Evolutionary conservation across 2,888 invertebrate species (phyloP), one percentile per base, ranked within the genome.

Genomic region (Leptopilina syphax): DNA sequence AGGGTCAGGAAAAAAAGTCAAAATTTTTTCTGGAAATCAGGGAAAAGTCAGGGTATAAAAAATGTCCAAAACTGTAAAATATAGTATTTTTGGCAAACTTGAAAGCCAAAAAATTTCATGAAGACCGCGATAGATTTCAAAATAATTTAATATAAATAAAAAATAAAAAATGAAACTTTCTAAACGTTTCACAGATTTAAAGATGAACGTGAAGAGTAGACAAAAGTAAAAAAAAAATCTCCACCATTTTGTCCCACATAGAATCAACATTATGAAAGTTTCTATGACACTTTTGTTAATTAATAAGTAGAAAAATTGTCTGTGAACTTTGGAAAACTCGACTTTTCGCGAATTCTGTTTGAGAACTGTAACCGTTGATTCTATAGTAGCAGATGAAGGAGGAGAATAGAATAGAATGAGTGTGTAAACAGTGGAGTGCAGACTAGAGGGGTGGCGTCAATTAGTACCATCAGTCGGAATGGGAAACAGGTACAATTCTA

Each of bases 401-500:
- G 67, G 41, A 67, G 44, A 18, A 47, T 67, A 44, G 67, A 67
- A 67, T 67, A 24, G 67, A 67, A 67, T 67, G 67, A 44, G 47
- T 47, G 44, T 67, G 67, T 67, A 67, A 67, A 67, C 67, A 67
- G 67, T 67, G 47, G 47, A 67, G 47, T 47, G 67, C 9, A 67
- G 67, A 63, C 63, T 63, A 63, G 63, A 24, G 47, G 68, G 50
- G 24, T 70, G 50, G 27, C 24, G 68, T 70, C 68, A 70, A 70
- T 70, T 70, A 70, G 50, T 70, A 70, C 68, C 18, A 70, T 47
- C 18, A 12, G 68, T 7, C 47, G 68, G 68, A 50, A 54, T 70
- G 68, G 68, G 68, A 70, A 70, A 27, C 68, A 70, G 68, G 68
- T 70, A 50, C 68, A 70, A 50, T 70, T 24, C 68, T 70, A 70